phyloP scores from a whole-genome alignment of 2,113 vertebrate species.

The Muntiacus reevesi region DNA sequence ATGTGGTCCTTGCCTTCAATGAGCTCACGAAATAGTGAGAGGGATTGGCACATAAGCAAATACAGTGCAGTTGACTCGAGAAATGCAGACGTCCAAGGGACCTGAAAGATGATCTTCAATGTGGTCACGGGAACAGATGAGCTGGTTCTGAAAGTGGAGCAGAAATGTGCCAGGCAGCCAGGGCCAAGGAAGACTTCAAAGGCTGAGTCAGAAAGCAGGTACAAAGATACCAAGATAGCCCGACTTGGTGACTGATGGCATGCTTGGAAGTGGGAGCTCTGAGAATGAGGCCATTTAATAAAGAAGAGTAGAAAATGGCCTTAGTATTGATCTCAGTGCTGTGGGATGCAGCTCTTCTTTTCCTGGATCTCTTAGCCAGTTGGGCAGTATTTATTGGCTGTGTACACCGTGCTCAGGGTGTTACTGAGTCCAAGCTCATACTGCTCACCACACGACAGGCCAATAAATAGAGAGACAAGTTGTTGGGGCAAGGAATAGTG shows the following conservation, averaged over 20 bases:
- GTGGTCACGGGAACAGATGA: not conserved
- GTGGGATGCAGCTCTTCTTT: not conserved
- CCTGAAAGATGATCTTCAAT: not conserved
- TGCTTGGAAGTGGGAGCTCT: not conserved
- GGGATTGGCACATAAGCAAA: not conserved
- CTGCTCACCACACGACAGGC: not conserved
- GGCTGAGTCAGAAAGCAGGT: not conserved
- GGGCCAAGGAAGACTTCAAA: not conserved
- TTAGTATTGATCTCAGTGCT: not conserved
- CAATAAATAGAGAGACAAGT: not conserved
- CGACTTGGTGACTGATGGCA: not conserved
- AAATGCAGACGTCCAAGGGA: not conserved
- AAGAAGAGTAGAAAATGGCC: not conserved
- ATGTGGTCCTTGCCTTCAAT: not conserved
- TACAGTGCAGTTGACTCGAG: accelerated
- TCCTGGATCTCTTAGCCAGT: not conserved
- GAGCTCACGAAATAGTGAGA: not conserved
- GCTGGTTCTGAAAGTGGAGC: not conserved
- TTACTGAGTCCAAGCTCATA: not conserved
- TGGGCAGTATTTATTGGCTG: not conserved
- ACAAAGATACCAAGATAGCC: not conserved
- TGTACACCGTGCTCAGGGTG: accelerated
- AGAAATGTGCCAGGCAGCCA: not conserved
- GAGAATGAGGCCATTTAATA: not conserved
- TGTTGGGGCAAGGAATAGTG: not conserved